A percentile compares a stretch with the other conserved stretches of the same genome.
phyloP scores from a whole-genome alignment of 2,113 vertebrate species.

The Gadus chalcogrammus region DNA sequence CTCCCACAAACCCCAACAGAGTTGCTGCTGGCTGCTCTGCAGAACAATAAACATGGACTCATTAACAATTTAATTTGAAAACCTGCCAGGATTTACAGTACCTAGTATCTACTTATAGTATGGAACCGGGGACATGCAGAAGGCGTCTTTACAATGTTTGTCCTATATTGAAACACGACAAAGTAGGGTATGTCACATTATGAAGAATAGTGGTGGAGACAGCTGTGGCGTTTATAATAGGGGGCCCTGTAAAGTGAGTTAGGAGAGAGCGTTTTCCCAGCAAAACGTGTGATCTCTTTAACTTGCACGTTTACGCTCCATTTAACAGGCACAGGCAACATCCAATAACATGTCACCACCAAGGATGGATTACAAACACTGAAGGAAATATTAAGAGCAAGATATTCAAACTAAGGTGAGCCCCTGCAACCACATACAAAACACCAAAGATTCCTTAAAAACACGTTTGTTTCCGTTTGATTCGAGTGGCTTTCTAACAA shows the following conservation, averaged over 20 bases:
- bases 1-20: conserved; percentile 64
- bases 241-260: background rate
- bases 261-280: conserved; percentile 17
- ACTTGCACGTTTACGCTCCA: background rate
- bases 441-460: background rate
- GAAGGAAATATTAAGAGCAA: background rate
- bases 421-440: background rate
- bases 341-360: background rate
- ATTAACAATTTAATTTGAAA: conserved; percentile 70
- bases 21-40: conserved; percentile 50
- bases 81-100: conserved; percentile 50
- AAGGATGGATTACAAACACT: background rate
- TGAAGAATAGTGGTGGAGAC: conserved; percentile 55
- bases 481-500: background rate
- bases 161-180: conserved; percentile 57
- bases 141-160: conserved; percentile 53
- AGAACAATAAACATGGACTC: conserved; percentile 59
- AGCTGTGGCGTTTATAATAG: conserved; percentile 43
- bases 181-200: conserved; percentile 57
- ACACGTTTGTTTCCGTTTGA: background rate
- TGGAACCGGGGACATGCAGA: conserved; percentile 56
- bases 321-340: background rate
- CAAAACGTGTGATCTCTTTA: conserved; percentile 28
- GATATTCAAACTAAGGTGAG: background rate
- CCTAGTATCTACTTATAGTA: conserved; percentile 61